Base-by-base conservation (phyloP, 2,888 invertebrate species). In the Thera britannica region DNA sequence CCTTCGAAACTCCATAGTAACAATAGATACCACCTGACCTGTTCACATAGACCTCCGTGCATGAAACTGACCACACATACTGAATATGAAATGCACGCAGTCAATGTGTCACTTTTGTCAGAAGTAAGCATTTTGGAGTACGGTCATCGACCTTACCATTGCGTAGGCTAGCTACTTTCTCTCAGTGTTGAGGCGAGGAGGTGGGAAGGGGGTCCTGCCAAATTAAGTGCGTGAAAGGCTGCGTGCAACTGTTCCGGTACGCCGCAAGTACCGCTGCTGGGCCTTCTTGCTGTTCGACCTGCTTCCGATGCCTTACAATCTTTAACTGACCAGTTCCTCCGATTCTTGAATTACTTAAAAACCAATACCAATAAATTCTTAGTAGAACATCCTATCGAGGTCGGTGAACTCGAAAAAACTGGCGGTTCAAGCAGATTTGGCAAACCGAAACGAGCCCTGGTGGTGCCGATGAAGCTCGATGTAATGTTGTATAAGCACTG, bases 161-260 rank as follows among this genome's bases (percentile, higher is more conserved):
- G 93, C 93, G 92, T 93, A 92, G 92, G 90, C 88, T 86, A 92
- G 91, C 93, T 93, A 92, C 93, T 93, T 93, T 93, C 93, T 93
- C 93, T 91, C 78, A 83, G 79, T 83, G 88, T 81, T 84, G 85
- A 78, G 77, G 84, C 85, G 85, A 85, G 81, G 87, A 83, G 83
- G 77, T 71, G 87, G 79, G 89, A 85, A 85, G 89, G 91, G 90
- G 92, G 88, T 92, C 87, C 90, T 92, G 89, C 93, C 93, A 90
- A 93, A 93, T 92, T 90, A 92, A 89, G 90, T 89, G 89, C 90
- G 93, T 92, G 93, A 93, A 93, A 93, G 93, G 92, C 89, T 88
- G 81, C 83, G 86, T 84, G 79, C 78, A 83, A 84, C 82, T 81
- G 86, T 88, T 89, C 86, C 84, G 86, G 81, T 81, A 79, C 74